Evolutionary conservation across 2,888 invertebrate species (phyloP), one percentile per base, ranked within the genome.

Genomic region (Drosophila yooni): DNA sequence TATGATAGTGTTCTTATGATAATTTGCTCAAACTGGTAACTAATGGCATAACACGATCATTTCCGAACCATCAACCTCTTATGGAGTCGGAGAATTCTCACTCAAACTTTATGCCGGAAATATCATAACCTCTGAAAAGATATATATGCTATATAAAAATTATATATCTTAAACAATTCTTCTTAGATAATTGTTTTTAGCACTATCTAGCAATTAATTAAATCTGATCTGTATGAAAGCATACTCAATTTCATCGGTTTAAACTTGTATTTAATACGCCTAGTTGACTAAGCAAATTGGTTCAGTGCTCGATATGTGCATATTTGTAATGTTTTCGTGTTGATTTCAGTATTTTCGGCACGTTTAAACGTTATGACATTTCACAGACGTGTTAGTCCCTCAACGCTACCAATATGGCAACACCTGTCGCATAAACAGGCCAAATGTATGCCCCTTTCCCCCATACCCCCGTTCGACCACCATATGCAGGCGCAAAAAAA

Each of bases 321-420:
- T 61, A 61, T 68, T 76, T 67, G 54, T 25, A 46, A 59, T 18
- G 54, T 54, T 43, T 43, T 67, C 27, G 18, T 18, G 38, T 50
- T 2, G 46, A 78, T 83, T 87, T 85, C 66, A 66, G 76, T 80
- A 89, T 89, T 83, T 89, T 81, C 72, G 70, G 79, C 91, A 91
- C 91, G 91, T 91, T 91, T 91, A 84, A 91, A 83, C 91, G 91
- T 91, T 91, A 91, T 91, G 91, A 91, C 91, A 90, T 89, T 86
- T 89, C 76, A 79, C 80, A 89, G 78, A 89, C 88, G 84, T 88
- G 86, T 79, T 79, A 82, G 84, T 85, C 82, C 89, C 80, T 81
- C 80, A 83, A 88, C 83, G 76, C 82, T 60, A 40, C 67, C 73
- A 70, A 83, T 76, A 81, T 81, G 79, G 85, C 81, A 91, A 83